These are phyloP conservation scores for Xylocopa sonorina DNA, from an alignment of 1,140 invertebrate genomes.

Conservation along the genomic window DNA sequence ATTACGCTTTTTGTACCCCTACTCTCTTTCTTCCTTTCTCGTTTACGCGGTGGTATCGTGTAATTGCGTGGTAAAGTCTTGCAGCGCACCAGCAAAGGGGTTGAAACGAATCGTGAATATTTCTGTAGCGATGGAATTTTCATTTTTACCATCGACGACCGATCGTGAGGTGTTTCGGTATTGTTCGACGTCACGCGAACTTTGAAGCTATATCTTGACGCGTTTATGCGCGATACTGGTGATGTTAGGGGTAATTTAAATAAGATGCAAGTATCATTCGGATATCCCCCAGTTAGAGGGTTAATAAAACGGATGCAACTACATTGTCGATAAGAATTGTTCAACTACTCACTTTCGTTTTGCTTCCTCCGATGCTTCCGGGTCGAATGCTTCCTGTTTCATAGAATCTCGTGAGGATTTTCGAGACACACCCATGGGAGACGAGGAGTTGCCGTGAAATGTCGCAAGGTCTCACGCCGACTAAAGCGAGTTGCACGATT, in stretches of 20 bases:
- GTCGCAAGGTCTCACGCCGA: slow-evolving; percentile 96
- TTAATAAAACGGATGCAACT: no score
- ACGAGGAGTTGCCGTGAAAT: slow-evolving; percentile 97
- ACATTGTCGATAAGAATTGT: not conserved
- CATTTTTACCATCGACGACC: no score
- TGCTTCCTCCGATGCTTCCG: slow-evolving; percentile 94
- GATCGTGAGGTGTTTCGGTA: no score
- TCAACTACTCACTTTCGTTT: slow-evolving; percentile 89
- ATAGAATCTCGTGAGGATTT: slow-evolving; percentile 98
- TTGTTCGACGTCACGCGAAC: no score
- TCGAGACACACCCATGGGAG: slow-evolving; percentile 98
- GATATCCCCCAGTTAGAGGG: no score
- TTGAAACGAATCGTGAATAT: not conserved
- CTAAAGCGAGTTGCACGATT: slow-evolving; percentile 95
- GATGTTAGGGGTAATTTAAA: no score
- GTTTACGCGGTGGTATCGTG: not conserved
- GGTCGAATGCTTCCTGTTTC: slow-evolving; percentile 96
- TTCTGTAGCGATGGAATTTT: no score
- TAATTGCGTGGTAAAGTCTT: slow-evolving; percentile 10
- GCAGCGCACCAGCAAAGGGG: not conserved
- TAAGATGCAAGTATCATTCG: no score
- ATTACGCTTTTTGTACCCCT: slow-evolving; percentile 35
- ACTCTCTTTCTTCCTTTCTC: no score
- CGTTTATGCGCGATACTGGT: no score
- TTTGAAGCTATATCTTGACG: no score